Conservation (phyloP, 2,797 vertebrate genomes). For the Toxotes lorentzi region DNA sequence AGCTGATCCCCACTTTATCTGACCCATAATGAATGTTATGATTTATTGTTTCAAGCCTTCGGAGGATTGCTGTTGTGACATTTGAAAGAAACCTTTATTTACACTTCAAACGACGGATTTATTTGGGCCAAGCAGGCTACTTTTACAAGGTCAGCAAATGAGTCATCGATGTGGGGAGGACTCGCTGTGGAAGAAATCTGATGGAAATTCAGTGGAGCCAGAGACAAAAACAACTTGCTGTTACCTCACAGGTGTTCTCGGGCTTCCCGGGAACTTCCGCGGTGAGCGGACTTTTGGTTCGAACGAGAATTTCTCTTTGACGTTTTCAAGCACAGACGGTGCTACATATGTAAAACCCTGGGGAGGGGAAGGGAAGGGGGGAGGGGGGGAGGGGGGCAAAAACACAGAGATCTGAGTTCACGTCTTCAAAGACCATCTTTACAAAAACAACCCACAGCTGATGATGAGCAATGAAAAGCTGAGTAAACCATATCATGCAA, state of each 20-base stretch:
- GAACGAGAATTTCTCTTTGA: constrained; percentile 96
- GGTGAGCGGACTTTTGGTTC: constrained; percentile 98
- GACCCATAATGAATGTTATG: not conserved
- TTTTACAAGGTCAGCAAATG: constrained; percentile 51
- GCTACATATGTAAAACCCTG: constrained; percentile 98
- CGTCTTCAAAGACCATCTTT: constrained; percentile 70
- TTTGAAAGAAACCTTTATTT: not conserved
- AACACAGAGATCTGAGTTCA: constrained; percentile 56
- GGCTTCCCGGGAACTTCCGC: constrained; percentile 96
- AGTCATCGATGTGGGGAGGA: constrained; percentile 37
- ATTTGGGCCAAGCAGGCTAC: constrained; percentile 2
- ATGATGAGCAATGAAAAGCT: constrained; percentile 78
- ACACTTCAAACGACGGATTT: constrained; percentile 1
- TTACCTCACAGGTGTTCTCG: constrained; percentile 96
- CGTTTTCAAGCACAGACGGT: constrained; percentile 97
- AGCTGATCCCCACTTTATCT: not conserved
- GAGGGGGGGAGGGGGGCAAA: constrained; percentile 32
- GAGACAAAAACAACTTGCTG: constrained; percentile 43
- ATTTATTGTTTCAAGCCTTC: not conserved
- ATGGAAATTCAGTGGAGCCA: constrained; percentile 7
- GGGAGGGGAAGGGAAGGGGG: constrained; percentile 21
- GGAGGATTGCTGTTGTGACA: not conserved
- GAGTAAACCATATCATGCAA: constrained; percentile 75
- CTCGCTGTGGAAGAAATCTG: constrained; percentile 18
- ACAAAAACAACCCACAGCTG: constrained; percentile 75